A percentile compares a stretch with the other conserved stretches of the same genome.
phyloP scores from a whole-genome alignment of 2,797 vertebrate species.

The Sebastes hubbsi region DNA sequence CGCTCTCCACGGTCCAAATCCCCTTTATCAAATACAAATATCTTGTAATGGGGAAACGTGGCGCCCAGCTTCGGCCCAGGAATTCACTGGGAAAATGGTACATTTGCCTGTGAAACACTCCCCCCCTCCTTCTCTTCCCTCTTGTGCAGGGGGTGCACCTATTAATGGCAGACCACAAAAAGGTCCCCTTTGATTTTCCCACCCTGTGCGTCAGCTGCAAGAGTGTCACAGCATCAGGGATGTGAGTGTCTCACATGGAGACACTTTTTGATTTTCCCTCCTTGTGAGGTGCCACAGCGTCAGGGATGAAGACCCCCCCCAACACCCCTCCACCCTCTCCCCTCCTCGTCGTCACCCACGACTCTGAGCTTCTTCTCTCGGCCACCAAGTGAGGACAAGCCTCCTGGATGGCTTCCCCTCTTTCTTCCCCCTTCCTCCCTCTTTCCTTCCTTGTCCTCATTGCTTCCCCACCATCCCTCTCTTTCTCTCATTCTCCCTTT shows the following conservation, averaged over 20 bases:
- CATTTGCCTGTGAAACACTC: constrained; percentile 46
- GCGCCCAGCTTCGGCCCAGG: constrained; percentile 23
- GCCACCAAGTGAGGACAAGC: constrained; percentile 49
- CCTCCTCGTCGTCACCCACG: constrained; percentile 10
- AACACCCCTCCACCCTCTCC: neutral
- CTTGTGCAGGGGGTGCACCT: constrained; percentile 40
- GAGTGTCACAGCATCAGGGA: constrained; percentile 66
- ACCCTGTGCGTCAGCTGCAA: constrained; percentile 59
- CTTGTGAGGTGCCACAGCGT: constrained; percentile 42
- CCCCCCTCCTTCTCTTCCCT: neutral
- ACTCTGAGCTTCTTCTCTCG: constrained; percentile 27
- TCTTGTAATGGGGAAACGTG: constrained; percentile 37
- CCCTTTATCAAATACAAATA: constrained; percentile 56
- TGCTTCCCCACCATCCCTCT: constrained; percentile 22
- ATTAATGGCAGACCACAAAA: constrained; percentile 70
- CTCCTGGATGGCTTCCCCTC: constrained; percentile 30
- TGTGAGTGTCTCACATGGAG: constrained; percentile 60
- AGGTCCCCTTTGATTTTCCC: constrained; percentile 73
- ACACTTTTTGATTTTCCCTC: constrained; percentile 69
- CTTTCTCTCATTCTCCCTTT: constrained; percentile 1
- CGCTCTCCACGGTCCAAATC: constrained; percentile 48
- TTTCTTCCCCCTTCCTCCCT: constrained; percentile 13
- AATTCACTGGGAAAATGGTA: constrained; percentile 46
- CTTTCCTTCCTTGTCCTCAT: neutral
- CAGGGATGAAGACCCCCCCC: constrained; percentile 19